Conservation (phyloP, 2,888 invertebrate species). For the Drosophila basisetae region DNA sequence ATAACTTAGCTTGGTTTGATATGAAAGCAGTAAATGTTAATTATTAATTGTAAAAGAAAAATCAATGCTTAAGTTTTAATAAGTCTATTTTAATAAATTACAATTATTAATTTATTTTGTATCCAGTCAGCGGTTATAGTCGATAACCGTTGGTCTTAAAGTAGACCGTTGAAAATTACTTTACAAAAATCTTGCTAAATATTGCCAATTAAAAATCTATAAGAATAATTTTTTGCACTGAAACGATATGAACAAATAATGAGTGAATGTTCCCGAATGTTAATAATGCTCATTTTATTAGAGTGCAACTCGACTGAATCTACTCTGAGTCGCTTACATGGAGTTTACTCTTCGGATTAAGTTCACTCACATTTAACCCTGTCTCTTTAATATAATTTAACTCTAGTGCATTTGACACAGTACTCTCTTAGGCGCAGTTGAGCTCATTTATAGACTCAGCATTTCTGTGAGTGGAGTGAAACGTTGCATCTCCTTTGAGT, state of each 20-base stretch:
- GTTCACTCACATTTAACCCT: not conserved
- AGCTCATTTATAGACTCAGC: not conserved
- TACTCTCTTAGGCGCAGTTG: constrained; percentile 37
- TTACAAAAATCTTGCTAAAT: not conserved
- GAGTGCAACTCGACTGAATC: not conserved
- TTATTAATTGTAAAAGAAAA: not conserved
- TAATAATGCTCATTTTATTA: not conserved
- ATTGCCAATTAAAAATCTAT: not conserved
- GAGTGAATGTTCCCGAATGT: not conserved
- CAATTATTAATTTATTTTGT: not conserved
- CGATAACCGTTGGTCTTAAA: not conserved
- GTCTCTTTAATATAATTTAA: constrained; percentile 7
- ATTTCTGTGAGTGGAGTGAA: constrained; percentile 10
- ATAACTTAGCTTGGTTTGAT: not conserved
- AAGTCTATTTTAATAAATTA: not conserved
- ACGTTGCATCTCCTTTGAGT: not conserved
- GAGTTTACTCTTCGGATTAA: not conserved
- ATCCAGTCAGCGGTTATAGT: not conserved
- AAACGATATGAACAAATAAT: not conserved
- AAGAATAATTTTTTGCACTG: not conserved
- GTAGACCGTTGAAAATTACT: not conserved
- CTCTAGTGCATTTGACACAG: constrained; percentile 7
- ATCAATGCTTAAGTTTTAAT: not conserved
- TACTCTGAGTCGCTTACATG: not conserved
- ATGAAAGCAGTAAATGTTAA: not conserved